Conservation (phyloP, 2,797 vertebrate species). For the Ctenochaetus hawaiiensis region DNA sequence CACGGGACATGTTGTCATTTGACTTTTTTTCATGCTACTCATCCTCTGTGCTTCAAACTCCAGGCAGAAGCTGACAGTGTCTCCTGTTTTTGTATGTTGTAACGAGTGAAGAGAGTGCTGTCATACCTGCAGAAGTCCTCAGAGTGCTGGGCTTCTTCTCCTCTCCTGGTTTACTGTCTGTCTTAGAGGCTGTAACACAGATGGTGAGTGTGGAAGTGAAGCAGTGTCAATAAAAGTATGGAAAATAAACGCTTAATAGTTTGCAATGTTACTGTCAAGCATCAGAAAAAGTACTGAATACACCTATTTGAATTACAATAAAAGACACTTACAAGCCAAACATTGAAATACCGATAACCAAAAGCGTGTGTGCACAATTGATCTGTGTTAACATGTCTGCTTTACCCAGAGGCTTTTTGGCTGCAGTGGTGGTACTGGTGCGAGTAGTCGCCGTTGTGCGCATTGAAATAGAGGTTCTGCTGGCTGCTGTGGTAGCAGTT, state of each 20-base stretch:
- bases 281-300: too few species aligned
- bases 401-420: conserved; percentile 88
- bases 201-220: neutral
- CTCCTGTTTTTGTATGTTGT: neutral
- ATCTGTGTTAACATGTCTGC: neutral
- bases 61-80: neutral
- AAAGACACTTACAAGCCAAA: too few species aligned
- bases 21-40: neutral
- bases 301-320: too few species aligned
- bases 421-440: conserved; percentile 71
- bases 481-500: conserved; percentile 71
- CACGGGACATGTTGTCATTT: neutral
- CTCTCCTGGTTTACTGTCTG: conserved; percentile 88
- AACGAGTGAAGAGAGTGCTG: neutral
- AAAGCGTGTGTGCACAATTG: neutral
- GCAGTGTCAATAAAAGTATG: neutral
- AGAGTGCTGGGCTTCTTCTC: conserved; percentile 86
- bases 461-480: conserved; percentile 61
- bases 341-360: neutral
- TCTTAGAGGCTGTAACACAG: conserved; percentile 86
- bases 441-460: conserved; percentile 63
- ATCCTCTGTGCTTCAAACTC: neutral
- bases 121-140: conserved; percentile 89
- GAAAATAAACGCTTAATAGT: neutral
- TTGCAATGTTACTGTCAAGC: neutral